Percentiles rank a stretch among this genome's conserved stretches.
Evolutionary conservation across 2,113 vertebrate species (phyloP).

Genomic region (Psilopsiagon aymara): DNA sequence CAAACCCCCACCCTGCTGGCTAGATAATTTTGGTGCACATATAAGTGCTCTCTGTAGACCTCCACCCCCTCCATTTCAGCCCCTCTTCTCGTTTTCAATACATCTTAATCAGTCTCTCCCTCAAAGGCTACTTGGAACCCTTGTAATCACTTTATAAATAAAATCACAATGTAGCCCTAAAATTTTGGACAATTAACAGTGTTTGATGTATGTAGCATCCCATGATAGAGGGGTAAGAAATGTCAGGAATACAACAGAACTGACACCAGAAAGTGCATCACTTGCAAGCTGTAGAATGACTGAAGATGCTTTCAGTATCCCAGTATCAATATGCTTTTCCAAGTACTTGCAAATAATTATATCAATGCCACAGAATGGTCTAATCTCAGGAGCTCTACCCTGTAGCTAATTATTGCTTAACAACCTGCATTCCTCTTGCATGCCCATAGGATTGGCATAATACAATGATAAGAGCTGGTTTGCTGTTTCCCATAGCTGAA

Average conservation of each 20-base stretch:
- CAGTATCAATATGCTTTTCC: not conserved
- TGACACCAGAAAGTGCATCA: not conserved
- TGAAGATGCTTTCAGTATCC: not conserved
- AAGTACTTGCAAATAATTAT: not conserved
- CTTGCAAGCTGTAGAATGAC: not conserved
- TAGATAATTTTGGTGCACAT: not conserved
- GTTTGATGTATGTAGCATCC: not conserved
- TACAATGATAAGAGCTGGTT: not conserved
- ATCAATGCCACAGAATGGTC: not conserved
- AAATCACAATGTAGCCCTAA: not conserved
- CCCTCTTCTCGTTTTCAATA: not conserved
- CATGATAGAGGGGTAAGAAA: not conserved
- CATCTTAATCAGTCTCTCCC: not conserved
- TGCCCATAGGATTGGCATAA: not conserved
- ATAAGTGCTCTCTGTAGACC: not conserved
- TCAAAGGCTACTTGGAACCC: not conserved
- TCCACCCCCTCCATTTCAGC: not conserved
- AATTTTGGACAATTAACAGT: not conserved
- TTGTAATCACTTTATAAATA: not conserved
- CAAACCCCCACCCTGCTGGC: rapidly evolving
- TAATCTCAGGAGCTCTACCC: not conserved
- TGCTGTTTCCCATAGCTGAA: not conserved
- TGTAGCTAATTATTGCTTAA: not conserved
- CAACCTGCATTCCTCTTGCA: not conserved
- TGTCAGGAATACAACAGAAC: not conserved